phyloP scores from a whole-genome alignment of 2,797 vertebrate species.

The Sylvilagus floridanus region DNA sequence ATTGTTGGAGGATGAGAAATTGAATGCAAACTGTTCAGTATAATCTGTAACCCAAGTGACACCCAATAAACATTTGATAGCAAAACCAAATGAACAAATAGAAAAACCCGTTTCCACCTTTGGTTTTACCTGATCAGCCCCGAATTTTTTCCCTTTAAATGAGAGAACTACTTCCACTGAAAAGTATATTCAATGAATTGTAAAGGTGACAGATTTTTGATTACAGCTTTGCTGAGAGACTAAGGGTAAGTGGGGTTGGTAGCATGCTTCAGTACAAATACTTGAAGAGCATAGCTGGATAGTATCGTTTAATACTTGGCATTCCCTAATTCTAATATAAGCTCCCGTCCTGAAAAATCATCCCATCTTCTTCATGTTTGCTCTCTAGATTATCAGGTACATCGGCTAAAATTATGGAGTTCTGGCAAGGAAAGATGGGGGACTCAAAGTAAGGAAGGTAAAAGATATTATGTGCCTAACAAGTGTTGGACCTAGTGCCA shows the following conservation, averaged over 20 bases:
- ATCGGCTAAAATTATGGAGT: background rate
- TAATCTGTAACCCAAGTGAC: background rate
- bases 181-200: constrained; percentile 19
- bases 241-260: background rate
- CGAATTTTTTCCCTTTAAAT: background rate
- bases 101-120: background rate
- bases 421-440: background rate
- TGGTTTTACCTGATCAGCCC: background rate
- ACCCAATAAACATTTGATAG: constrained; percentile 13
- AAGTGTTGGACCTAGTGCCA: constrained; percentile 4
- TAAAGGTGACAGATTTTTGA: constrained; percentile 37
- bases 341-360: background rate
- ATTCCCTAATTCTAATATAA: constrained; percentile 27
- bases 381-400: background rate
- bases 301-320: background rate
- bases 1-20: constrained; percentile 49
- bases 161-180: constrained; percentile 38
- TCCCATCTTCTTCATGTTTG: background rate
- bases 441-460: background rate
- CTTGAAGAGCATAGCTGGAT: constrained; percentile 48
- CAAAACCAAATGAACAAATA: constrained; percentile 19
- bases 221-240: constrained; percentile 2
- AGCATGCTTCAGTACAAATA: background rate
- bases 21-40: constrained; percentile 2
- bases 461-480: background rate